phyloP scores from a whole-genome alignment of 2,888 invertebrate genomes.

The Papilio demoleus region DNA sequence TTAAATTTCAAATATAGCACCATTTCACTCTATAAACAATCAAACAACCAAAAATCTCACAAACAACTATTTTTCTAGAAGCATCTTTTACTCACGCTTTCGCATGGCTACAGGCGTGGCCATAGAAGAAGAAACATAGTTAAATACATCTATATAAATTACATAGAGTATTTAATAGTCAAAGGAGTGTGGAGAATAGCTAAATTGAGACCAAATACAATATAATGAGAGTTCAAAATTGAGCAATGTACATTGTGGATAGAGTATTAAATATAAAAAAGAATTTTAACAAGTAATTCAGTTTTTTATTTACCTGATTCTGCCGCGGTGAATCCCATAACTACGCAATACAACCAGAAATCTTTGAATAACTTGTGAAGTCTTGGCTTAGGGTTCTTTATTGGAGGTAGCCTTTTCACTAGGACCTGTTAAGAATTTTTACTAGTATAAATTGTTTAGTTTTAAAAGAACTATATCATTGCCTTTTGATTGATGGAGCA shows the following conservation, averaged over 20 bases:
- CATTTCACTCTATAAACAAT: slow-evolving; percentile 48
- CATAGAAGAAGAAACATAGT: slow-evolving; percentile 78
- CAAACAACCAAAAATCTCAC: slow-evolving; percentile 57
- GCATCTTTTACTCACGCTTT: slow-evolving; percentile 81
- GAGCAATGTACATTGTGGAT: slow-evolving; percentile 50
- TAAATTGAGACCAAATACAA: slow-evolving; percentile 47
- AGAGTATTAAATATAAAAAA: slow-evolving; percentile 47
- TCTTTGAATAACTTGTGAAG: slow-evolving; percentile 98
- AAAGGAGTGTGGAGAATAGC: slow-evolving; percentile 46
- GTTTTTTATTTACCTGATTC: slow-evolving; percentile 82
- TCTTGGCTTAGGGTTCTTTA: slow-evolving; percentile 94
- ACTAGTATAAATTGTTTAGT: too few relatives aligned
- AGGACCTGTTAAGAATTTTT: slow-evolving; percentile 75
- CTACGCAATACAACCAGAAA: slow-evolving; percentile 99
- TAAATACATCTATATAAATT: slow-evolving; percentile 65
- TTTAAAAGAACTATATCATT: too few relatives aligned
- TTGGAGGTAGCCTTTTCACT: slow-evolving; percentile 93
- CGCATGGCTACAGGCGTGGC: slow-evolving; percentile 81
- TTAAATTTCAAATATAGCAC: slow-evolving; percentile 50
- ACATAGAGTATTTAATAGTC: slow-evolving; percentile 44
- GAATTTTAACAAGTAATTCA: slow-evolving; percentile 29
- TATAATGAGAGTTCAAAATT: slow-evolving; percentile 46
- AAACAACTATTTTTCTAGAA: slow-evolving; percentile 66
- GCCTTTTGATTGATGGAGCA: too few relatives aligned
- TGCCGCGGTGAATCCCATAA: slow-evolving; percentile 98